Evolutionary conservation across 2,888 invertebrate genomes (phyloP).

Genomic region (Pyrocoelia pectoralis): DNA sequence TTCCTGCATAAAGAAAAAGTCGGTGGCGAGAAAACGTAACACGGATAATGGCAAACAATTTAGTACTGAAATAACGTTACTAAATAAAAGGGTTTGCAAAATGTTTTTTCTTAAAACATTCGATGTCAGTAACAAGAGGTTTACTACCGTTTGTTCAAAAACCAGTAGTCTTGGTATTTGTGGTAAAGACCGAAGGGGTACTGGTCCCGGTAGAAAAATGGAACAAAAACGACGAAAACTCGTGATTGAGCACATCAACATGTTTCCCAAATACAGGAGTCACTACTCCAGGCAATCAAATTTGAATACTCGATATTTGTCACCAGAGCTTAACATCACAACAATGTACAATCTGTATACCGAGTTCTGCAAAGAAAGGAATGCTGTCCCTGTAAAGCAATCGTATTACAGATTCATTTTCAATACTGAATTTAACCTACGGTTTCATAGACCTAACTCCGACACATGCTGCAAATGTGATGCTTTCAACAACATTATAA

Average conservation of each 20-base stretch:
- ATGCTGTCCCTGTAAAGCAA: conserved; percentile 21
- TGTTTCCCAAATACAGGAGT: conserved; percentile 4
- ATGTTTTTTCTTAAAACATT: conserved; percentile 26
- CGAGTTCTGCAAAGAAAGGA: conserved; percentile 22
- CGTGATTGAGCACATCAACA: conserved; percentile 3
- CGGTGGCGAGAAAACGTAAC: conserved; percentile 4
- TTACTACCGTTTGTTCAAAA: conserved; percentile 23
- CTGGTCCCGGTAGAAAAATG: conserved; percentile 1
- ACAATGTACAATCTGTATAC: conserved; percentile 28
- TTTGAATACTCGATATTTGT: conserved; percentile 18
- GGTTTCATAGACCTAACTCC: conserved; percentile 17
- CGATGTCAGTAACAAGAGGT: conserved; percentile 18
- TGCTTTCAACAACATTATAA: conserved; percentile 4
- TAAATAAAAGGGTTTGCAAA: conserved; percentile 21
- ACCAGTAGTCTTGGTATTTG: conserved; percentile 12
- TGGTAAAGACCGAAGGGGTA: conserved; percentile 19
- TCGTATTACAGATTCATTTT: conserved; percentile 23
- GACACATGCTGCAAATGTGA: conserved; percentile 7
- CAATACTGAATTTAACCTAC: conserved; percentile 32
- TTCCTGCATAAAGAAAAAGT: conserved; percentile 9
- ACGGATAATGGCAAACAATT: not conserved
- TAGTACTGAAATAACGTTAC: too few relatives aligned
- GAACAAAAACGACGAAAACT: conserved; percentile 16
- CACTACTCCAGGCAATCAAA: conserved; percentile 25
- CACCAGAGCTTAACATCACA: conserved; percentile 23